Percentiles rank a stretch among this genome's conserved stretches.
Evolutionary conservation across 1,140 invertebrate species (phyloP).

Genomic region (Harlomillsia oculata): DNA sequence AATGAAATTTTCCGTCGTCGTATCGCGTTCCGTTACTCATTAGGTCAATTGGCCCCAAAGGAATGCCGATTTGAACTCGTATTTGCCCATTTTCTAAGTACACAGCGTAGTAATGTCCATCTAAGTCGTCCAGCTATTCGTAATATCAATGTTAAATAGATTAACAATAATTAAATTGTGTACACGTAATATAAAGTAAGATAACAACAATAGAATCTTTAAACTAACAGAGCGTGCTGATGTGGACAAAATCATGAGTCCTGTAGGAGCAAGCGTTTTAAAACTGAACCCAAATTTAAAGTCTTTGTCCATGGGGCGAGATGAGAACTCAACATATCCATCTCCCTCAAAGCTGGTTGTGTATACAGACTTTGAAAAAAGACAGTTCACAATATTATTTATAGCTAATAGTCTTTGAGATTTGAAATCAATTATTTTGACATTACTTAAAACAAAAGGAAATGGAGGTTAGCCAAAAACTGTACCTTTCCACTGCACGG

Average conservation of each 20-base stretch:
- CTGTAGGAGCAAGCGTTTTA: slow-evolving; percentile 56
- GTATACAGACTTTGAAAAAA: slow-evolving; percentile 49
- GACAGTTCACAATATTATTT: too few relatives aligned
- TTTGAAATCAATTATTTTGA: slow-evolving; percentile 3
- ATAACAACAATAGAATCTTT: too few relatives aligned
- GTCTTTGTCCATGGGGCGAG: slow-evolving; percentile 49
- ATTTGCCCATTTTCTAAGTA: slow-evolving; percentile 32
- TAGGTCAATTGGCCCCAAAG: background rate
- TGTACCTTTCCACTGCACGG: slow-evolving; percentile 57
- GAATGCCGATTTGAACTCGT: slow-evolving; percentile 22
- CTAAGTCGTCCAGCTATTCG: background rate
- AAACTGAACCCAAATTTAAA: slow-evolving; percentile 65
- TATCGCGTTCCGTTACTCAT: slow-evolving; percentile 13
- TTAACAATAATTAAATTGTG: too few relatives aligned
- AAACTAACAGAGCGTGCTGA: too few relatives aligned
- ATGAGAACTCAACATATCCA: slow-evolving; percentile 64
- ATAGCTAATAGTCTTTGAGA: background rate
- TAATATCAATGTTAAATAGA: background rate
- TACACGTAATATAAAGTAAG: too few relatives aligned
- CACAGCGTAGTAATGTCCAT: slow-evolving; percentile 24
- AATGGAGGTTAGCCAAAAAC: background rate
- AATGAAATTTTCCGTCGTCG: slow-evolving; percentile 32
- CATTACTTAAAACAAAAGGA: slow-evolving; percentile 12
- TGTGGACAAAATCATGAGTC: slow-evolving; percentile 62
- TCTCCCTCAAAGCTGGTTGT: slow-evolving; percentile 64